Evolutionary conservation across 1,140 invertebrate species (phyloP).

Genomic region (Pinna nobilis): DNA sequence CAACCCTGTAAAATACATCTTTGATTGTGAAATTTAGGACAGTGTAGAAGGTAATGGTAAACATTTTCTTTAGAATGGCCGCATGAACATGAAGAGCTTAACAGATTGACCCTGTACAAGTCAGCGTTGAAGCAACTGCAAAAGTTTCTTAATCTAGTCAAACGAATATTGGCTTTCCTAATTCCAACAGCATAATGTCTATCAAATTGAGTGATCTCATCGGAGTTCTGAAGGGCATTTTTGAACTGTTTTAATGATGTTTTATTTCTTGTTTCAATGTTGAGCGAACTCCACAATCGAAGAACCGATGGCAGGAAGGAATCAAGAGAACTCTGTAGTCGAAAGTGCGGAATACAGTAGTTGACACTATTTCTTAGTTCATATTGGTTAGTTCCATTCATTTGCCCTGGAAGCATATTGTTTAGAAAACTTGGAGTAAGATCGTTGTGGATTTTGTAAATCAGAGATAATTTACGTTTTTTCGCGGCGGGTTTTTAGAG

Average conservation of each 20-base stretch:
- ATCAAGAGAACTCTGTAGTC: not conserved
- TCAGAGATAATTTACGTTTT: not conserved
- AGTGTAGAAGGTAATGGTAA: not conserved
- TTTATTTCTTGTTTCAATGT: not conserved
- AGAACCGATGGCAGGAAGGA: too few relatives aligned
- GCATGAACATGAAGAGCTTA: not conserved
- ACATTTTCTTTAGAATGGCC: too few relatives aligned
- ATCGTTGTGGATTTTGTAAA: constrained; percentile 1
- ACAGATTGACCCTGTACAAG: not conserved
- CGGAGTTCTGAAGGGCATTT: too few relatives aligned
- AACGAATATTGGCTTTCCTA: too few relatives aligned
- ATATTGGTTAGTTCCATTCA: not conserved
- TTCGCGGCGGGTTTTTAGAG: not conserved
- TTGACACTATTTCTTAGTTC: not conserved
- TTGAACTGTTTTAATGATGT: not conserved
- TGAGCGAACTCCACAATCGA: too few relatives aligned
- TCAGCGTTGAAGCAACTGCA: too few relatives aligned
- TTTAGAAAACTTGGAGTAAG: not conserved
- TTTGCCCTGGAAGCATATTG: not conserved
- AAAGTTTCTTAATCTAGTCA: not conserved
- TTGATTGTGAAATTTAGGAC: too few relatives aligned
- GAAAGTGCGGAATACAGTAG: not conserved
- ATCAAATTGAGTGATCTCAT: not conserved
- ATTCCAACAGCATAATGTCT: not conserved
- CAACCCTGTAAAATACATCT: not conserved